phyloP scores from a whole-genome alignment of 2,113 vertebrate genomes.

The Eleginops maclovinus region DNA sequence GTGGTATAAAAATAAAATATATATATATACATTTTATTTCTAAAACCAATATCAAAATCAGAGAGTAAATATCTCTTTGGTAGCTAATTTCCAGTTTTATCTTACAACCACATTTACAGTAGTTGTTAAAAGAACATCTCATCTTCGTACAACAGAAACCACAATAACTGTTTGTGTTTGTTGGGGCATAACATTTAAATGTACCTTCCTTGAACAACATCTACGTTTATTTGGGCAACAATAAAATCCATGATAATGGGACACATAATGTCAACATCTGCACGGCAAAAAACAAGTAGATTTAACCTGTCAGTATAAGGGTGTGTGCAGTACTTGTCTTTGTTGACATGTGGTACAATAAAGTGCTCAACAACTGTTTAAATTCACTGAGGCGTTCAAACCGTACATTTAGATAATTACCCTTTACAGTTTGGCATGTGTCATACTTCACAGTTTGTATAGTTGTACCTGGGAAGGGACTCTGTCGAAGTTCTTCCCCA shows the following conservation, averaged over 20 bases:
- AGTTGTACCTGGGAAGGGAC: constrained; percentile 91
- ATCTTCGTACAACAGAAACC: not conserved
- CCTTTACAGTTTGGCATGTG: constrained; percentile 27
- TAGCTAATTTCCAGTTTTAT: not conserved
- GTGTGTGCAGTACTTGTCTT: constrained; percentile 28
- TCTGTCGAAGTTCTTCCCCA: constrained; percentile 98
- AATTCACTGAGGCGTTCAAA: constrained; percentile 4
- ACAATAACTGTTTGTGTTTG: not conserved
- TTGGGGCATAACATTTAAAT: not conserved
- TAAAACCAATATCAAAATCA: not conserved
- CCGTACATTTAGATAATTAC: constrained; percentile 48
- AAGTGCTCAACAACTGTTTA: constrained; percentile 34
- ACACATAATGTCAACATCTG: not conserved
- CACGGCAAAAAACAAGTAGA: not conserved
- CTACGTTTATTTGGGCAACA: not conserved
- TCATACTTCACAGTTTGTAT: not conserved
- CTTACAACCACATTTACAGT: not conserved
- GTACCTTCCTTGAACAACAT: not conserved
- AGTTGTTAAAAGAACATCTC: not conserved
- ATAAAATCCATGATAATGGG: not conserved
- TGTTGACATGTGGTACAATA: constrained; percentile 26
- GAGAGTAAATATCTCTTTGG: too few relatives aligned
- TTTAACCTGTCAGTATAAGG: constrained; percentile 10
- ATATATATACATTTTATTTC: too few relatives aligned
- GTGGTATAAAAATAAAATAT: not conserved